Evolutionary conservation across 2,888 invertebrate species (phyloP).

Genomic region (Crepidodera aurea): DNA sequence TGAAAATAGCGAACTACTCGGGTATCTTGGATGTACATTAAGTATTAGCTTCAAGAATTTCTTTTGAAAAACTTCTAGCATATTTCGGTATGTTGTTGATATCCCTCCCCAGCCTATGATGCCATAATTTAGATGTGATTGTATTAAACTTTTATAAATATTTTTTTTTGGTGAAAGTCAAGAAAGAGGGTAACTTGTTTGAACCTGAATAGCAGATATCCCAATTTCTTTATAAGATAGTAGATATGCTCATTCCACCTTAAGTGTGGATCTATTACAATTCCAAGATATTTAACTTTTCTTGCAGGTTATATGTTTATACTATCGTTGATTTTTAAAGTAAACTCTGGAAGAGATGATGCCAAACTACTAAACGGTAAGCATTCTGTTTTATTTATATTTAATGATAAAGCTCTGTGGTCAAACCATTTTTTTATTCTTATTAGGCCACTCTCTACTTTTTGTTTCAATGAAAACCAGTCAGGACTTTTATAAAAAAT

Average conservation of each 20-base stretch:
- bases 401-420: neutral
- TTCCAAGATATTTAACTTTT: no score
- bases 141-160: constrained; percentile 12
- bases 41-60: no score
- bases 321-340: neutral
- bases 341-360: neutral
- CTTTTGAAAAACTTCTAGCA: no score
- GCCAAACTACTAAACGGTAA: no score
- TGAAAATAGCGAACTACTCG: no score
- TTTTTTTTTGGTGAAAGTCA: constrained; percentile 14
- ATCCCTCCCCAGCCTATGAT: constrained; percentile 24
- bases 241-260: no score
- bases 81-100: neutral
- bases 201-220: no score
- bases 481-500: neutral
- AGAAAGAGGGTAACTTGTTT: neutral
- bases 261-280: no score
- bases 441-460: constrained; percentile 3
- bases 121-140: no score
- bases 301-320: neutral
- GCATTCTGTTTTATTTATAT: constrained; percentile 3
- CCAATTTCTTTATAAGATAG: no score
- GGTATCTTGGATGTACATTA: no score
- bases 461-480: neutral
- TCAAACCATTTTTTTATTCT: constrained; percentile 10